A percentile compares a stretch with the other conserved stretches of the same genome.
phyloP scores from a whole-genome alignment of 1,140 invertebrate genomes.

The Myzus persicae region DNA sequence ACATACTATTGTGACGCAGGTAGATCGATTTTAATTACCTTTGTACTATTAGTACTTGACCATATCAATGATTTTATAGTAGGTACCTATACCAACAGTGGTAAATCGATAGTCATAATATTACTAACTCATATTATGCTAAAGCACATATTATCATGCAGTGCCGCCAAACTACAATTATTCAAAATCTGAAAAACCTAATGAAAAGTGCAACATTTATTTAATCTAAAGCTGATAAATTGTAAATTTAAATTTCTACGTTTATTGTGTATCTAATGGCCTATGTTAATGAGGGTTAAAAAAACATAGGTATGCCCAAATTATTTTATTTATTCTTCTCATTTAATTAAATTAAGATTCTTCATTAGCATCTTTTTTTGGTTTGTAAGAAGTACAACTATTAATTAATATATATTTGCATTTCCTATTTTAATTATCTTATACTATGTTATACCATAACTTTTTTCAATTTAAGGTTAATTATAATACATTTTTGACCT shows the following conservation, averaged over 20 bases:
- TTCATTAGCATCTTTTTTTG: background rate
- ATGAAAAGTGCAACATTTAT: too few relatives aligned
- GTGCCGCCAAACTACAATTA: too few relatives aligned
- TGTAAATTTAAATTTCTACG: too few relatives aligned
- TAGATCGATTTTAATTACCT: background rate
- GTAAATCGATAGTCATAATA: background rate
- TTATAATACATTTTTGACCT: background rate
- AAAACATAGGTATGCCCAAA: too few relatives aligned
- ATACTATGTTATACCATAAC: background rate
- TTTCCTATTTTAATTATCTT: slow-evolving; percentile 5
- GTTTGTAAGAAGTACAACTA: background rate
- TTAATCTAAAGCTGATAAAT: too few relatives aligned
- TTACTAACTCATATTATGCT: background rate
- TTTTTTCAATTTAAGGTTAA: slow-evolving; percentile 12
- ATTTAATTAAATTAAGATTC: background rate
- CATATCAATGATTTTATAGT: background rate
- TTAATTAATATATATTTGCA: background rate
- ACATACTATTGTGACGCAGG: background rate
- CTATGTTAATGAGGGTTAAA: too few relatives aligned
- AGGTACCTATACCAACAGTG: background rate
- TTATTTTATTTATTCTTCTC: background rate
- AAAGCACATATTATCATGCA: too few relatives aligned
- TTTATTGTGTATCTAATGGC: too few relatives aligned
- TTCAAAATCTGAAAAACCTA: too few relatives aligned
- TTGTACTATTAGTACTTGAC: background rate